Conservation (phyloP, 2,888 invertebrate genomes). For the Leptopilina syphax region DNA sequence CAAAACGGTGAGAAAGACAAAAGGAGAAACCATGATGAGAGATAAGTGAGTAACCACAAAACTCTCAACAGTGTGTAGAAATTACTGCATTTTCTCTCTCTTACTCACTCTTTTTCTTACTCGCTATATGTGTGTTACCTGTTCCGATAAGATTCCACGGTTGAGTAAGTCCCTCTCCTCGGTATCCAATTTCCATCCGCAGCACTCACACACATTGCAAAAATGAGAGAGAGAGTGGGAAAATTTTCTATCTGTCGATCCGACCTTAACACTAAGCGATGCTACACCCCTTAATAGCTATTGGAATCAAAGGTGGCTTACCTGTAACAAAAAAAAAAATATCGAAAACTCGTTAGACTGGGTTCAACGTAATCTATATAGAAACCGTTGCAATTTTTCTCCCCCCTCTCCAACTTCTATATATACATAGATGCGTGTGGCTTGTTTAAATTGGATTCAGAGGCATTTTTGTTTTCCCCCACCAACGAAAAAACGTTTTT, state of each 20-base stretch:
- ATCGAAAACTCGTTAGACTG: constrained; percentile 28
- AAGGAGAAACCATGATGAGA: constrained; percentile 16
- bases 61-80: not conserved
- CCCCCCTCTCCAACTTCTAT: too few species aligned
- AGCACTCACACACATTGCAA: not conserved
- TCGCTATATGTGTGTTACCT: constrained; percentile 13
- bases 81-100: constrained; percentile 1
- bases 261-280: constrained; percentile 26
- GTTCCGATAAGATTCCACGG: constrained; percentile 33
- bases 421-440: not conserved
- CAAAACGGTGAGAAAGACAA: not conserved
- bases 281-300: constrained; percentile 30
- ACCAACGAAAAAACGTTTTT: not conserved
- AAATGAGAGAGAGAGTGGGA: not conserved
- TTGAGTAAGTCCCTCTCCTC: constrained; percentile 26
- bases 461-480: not conserved
- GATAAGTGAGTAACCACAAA: constrained; percentile 30
- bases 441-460: not conserved
- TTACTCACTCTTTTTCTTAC: not conserved
- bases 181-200: constrained; percentile 22
- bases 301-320: constrained; percentile 23
- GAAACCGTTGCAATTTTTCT: constrained; percentile 20
- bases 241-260: constrained; percentile 18
- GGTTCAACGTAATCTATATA: constrained; percentile 3
- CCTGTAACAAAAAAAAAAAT: constrained; percentile 33